A percentile compares a stretch with the other conserved stretches of the same genome.
Evolutionary conservation across 2,113 vertebrate genomes (phyloP).

Genomic region (Chroicocephalus ridibundus): DNA sequence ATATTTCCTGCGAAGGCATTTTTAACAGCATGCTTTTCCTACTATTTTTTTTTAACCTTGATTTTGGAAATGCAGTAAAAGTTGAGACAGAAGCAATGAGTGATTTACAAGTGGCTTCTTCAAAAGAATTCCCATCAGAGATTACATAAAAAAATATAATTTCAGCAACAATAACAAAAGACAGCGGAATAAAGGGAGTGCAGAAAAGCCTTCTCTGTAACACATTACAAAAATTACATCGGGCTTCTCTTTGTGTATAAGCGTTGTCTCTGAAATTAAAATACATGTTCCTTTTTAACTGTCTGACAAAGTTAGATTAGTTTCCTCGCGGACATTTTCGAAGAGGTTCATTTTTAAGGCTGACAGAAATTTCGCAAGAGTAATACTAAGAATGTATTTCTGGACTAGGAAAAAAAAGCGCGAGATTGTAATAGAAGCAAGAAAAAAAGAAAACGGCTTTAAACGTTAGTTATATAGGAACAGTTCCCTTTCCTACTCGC

Average conservation of each 20-base stretch:
- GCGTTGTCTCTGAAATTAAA: background rate
- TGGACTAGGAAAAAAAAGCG: background rate
- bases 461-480: background rate
- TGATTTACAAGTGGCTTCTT: slow-evolving; percentile 72
- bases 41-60: background rate
- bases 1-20: background rate
- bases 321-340: background rate
- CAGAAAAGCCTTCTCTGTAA: slow-evolving; percentile 23
- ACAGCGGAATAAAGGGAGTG: slow-evolving; percentile 13
- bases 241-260: background rate
- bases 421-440: background rate
- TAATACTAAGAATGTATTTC: background rate
- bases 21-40: background rate
- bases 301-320: background rate
- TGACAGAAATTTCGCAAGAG: background rate
- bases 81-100: slow-evolving; percentile 25
- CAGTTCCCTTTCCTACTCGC: background rate
- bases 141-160: slow-evolving; percentile 21
- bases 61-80: slow-evolving; percentile 46
- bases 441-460: background rate
- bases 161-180: slow-evolving; percentile 47
- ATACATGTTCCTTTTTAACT: background rate
- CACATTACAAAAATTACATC: slow-evolving; percentile 43
- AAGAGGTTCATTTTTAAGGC: background rate
- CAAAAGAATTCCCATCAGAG: slow-evolving; percentile 62